Conservation (phyloP, 1,140 invertebrate species). For the Coelopa frigida region DNA sequence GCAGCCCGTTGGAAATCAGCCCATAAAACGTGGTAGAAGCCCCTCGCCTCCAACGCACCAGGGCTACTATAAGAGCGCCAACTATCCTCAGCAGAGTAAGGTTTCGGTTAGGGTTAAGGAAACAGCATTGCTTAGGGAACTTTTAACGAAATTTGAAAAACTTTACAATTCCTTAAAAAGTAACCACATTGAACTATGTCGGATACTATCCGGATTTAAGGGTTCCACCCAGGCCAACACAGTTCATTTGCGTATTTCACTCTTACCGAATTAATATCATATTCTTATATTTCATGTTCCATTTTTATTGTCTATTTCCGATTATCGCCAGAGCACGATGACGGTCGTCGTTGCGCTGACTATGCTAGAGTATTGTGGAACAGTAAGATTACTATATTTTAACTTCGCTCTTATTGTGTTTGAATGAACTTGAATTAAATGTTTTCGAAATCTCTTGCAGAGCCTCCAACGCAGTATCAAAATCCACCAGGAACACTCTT, state of each 20-base stretch:
- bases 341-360: conserved; percentile 62
- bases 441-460: conserved; percentile 18
- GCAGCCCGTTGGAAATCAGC: conserved; percentile 23
- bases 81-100: conserved; percentile 46
- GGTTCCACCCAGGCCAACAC: no score
- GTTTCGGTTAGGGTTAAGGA: no score
- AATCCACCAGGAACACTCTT: conserved; percentile 33
- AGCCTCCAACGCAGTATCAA: conserved; percentile 34
- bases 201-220: no score
- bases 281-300: conserved; percentile 3
- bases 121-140: no score
- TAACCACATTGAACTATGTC: no score
- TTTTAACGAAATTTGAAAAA: no score
- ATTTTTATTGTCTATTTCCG: conserved; percentile 11
- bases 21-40: conserved; percentile 48
- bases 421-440: neutral
- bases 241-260: no score
- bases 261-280: no score
- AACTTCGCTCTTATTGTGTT: neutral
- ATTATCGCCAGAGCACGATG: conserved; percentile 73
- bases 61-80: conserved; percentile 43
- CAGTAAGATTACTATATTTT: conserved; percentile 63
- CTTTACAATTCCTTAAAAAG: no score
- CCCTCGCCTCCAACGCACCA: conserved; percentile 47
- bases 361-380: conserved; percentile 73